Evolutionary conservation across 2,888 invertebrate genomes (phyloP).

Genomic region (Panzeria rudis): DNA sequence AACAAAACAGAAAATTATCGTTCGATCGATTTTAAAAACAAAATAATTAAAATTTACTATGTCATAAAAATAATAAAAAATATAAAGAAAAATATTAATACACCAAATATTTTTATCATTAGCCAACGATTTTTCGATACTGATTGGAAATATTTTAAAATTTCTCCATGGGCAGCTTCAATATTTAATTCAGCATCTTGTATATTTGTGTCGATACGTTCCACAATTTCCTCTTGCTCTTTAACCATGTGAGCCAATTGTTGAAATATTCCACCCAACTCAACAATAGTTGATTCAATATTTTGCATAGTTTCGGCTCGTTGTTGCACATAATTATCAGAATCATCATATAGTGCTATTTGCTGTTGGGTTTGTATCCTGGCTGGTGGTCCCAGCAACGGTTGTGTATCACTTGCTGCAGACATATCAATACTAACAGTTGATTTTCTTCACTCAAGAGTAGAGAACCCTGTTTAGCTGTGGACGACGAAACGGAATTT

Average conservation of each 20-base stretch:
- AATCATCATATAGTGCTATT: slow-evolving; percentile 91
- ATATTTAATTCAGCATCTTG: slow-evolving; percentile 98
- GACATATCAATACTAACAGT: slow-evolving; percentile 94
- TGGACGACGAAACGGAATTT: slow-evolving; percentile 86
- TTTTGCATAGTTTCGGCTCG: slow-evolving; percentile 99
- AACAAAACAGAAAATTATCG: not conserved
- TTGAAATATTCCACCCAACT: slow-evolving; percentile 98
- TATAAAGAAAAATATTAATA: slow-evolving; percentile 99
- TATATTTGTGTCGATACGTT: slow-evolving; percentile 98
- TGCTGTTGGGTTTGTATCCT: slow-evolving; percentile 85
- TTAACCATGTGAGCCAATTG: slow-evolving; percentile 97
- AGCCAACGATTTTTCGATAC: slow-evolving; percentile 99
- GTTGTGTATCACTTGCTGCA: slow-evolving; percentile 82
- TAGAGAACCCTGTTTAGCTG: slow-evolving; percentile 83
- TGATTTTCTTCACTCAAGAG: slow-evolving; percentile 86
- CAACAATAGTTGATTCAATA: slow-evolving; percentile 99
- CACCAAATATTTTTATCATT: slow-evolving; percentile 99
- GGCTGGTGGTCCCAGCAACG: slow-evolving; percentile 83
- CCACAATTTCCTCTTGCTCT: slow-evolving; percentile 95
- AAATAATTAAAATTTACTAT: slow-evolving; percentile 83
- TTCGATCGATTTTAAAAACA: slow-evolving; percentile 7
- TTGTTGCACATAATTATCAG: slow-evolving; percentile 94
- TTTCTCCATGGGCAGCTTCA: slow-evolving; percentile 98
- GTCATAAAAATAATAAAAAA: slow-evolving; percentile 99
- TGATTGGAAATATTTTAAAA: slow-evolving; percentile 98